These are phyloP conservation scores for Zingel zingel DNA, from an alignment of 2,113 vertebrate genomes.

Conservation along the genomic window DNA sequence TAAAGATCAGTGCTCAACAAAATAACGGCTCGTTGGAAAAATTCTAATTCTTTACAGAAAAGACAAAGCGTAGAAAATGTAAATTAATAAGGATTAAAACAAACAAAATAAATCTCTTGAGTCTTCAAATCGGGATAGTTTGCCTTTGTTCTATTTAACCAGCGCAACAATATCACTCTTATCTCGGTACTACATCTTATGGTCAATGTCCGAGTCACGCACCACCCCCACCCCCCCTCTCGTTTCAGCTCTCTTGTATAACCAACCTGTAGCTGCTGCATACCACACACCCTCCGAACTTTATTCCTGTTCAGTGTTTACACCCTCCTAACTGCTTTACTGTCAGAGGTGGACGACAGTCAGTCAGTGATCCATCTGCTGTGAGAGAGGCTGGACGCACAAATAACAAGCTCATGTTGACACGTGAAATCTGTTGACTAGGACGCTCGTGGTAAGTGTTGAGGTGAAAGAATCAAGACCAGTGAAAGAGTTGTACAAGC, in stretches of 20 bases:
- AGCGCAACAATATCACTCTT: not conserved
- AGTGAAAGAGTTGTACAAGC: not conserved
- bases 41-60: not conserved
- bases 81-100: not conserved
- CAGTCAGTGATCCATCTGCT: not conserved
- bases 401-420: not conserved
- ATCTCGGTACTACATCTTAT: conserved; percentile 21
- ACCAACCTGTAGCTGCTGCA: not conserved
- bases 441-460: conserved; percentile 24
- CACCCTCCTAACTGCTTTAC: not conserved
- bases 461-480: not conserved
- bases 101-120: not conserved
- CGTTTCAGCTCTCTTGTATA: not conserved
- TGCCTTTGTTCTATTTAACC: not conserved
- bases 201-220: not conserved
- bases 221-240: too few species aligned
- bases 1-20: too few species aligned
- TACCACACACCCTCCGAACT: conserved; percentile 6
- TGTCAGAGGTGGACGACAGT: not conserved
- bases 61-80: not conserved
- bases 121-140: not conserved
- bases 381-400: not conserved
- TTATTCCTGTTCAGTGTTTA: not conserved
- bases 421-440: not conserved
- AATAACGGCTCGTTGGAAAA: too few species aligned